Percentiles rank a stretch among this genome's conserved stretches.
Evolutionary conservation across 30 jellyfish, hydroid and myxozoan genomes (phyloP).

Genomic region (Mastigias papua): DNA sequence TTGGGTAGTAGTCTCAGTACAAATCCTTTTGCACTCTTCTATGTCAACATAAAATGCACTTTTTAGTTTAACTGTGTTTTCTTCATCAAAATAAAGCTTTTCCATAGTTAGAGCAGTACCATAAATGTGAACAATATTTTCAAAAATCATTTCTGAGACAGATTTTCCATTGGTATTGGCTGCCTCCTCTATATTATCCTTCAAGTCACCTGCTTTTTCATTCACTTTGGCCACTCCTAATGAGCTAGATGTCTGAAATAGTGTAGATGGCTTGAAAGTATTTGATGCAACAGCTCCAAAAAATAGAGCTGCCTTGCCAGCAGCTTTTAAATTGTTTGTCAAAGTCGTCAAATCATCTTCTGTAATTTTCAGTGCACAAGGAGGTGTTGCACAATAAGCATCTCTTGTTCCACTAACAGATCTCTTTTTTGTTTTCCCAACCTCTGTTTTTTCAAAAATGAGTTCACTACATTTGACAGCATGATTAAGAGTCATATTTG

Average conservation of each 20-base stretch:
- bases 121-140: background rate
- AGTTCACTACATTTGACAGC: slow-evolving; percentile 10
- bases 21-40: background rate
- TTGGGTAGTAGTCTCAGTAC: background rate
- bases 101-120: background rate
- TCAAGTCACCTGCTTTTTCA: slow-evolving; percentile 3
- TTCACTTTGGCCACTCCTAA: background rate
- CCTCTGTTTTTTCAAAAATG: slow-evolving; percentile 10
- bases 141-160: background rate
- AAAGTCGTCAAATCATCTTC: background rate
- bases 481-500: slow-evolving; percentile 5
- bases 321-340: background rate
- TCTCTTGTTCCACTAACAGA: background rate
- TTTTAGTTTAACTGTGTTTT: background rate
- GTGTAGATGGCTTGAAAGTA: slow-evolving; percentile 8
- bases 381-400: slow-evolving; percentile 23
- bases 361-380: slow-evolving; percentile 4
- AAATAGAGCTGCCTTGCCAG: slow-evolving; percentile 26
- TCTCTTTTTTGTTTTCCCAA: slow-evolving; percentile 9
- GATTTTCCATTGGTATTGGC: background rate
- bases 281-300: slow-evolving; percentile 20
- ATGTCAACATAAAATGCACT: background rate
- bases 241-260: slow-evolving; percentile 20
- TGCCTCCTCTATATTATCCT: background rate
- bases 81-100: background rate